Evolutionary conservation across 1,140 invertebrate species (phyloP).

Genomic region (Drosophila orena): DNA sequence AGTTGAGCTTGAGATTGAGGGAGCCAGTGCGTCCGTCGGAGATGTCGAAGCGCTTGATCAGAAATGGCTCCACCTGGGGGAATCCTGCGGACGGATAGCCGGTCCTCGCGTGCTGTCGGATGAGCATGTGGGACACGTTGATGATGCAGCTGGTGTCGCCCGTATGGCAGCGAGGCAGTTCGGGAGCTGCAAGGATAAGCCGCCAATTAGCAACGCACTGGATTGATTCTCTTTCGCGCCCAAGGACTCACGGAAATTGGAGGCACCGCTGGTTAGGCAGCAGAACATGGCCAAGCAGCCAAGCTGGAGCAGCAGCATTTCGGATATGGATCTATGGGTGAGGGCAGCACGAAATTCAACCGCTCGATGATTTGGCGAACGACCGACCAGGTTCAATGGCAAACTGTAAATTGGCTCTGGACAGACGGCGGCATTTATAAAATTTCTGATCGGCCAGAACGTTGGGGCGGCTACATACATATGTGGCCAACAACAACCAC

Average conservation of each 20-base stretch:
- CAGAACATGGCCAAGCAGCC: conserved; percentile 35
- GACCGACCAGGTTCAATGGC: conserved; percentile 84
- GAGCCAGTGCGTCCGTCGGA: conserved; percentile 75
- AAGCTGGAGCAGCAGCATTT: conserved; percentile 52
- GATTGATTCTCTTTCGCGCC: not conserved
- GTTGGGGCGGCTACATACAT: not conserved
- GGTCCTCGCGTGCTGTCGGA: conserved; percentile 61
- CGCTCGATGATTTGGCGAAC: conserved; percentile 63
- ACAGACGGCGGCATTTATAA: conserved; percentile 83
- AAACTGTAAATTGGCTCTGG: conserved; percentile 84
- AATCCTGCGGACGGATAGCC: conserved; percentile 70
- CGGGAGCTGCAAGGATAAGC: conserved; percentile 58
- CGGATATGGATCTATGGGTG: not conserved
- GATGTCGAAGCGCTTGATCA: conserved; percentile 74
- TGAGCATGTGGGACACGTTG: conserved; percentile 56
- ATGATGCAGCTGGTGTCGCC: conserved; percentile 76
- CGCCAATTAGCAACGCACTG: not conserved
- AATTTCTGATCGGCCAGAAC: conserved; percentile 54
- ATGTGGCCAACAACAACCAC: conserved; percentile 27
- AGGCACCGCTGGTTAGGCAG: conserved; percentile 40
- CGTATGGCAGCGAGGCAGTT: conserved; percentile 65
- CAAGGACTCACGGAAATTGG: conserved; percentile 69
- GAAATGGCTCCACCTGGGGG: conserved; percentile 75
- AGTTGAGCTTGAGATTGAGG: conserved; percentile 74
- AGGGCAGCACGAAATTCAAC: conserved; percentile 19